Base-by-base conservation (phyloP, 2,888 invertebrate species). In the Athrips mouffetella region DNA sequence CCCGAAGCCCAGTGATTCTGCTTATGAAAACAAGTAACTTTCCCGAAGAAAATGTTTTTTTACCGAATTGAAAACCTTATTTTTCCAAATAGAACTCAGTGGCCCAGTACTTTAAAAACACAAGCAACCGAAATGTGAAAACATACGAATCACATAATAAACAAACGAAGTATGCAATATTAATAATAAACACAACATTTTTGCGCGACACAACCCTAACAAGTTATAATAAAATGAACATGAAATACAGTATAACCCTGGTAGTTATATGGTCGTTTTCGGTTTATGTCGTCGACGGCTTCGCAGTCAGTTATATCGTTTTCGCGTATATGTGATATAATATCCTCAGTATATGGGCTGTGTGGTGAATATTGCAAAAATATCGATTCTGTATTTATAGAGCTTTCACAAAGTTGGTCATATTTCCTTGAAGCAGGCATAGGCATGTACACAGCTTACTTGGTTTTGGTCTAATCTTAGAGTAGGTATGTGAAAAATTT, bases 241-340 rank as follows among this genome's bases (percentile, higher is more conserved):
- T 67, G 57, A 65, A 66, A 67, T 65, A 62, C 58, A 52, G 54
- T 64, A 68, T 63, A 60, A 53, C 57, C 55, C 58, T 56, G 63
- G 58, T 55, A 58, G 59, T 61, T 66, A 66, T 62, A 39, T 27
- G 57, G 55, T 53, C 64, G 56, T 66, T 67, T 67, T 59, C 62
- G 60, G 59, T 72, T 73, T 69, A 71, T 63, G 67, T 57, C 58
- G 58, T 47, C 50, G 62, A 57, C 57, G 55, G 57, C 62, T 62
- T 53, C 63, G 62, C 63, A 60, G 62, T 57, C 60, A 61, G 59
- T 55, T 62, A 50, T 63, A 57, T 65, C 65, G 65, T 67, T 65
- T 63, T 68, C 61, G 63, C 63, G 62, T 68, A 20, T 29, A 44
- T 42, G 47, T 30, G 35, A 50, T 23, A 50, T 29, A n/a, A n/a